Evolutionary conservation across 1,140 invertebrate species (phyloP), one percentile per base, ranked within the genome.

Genomic region (Agrilus planipennis): DNA sequence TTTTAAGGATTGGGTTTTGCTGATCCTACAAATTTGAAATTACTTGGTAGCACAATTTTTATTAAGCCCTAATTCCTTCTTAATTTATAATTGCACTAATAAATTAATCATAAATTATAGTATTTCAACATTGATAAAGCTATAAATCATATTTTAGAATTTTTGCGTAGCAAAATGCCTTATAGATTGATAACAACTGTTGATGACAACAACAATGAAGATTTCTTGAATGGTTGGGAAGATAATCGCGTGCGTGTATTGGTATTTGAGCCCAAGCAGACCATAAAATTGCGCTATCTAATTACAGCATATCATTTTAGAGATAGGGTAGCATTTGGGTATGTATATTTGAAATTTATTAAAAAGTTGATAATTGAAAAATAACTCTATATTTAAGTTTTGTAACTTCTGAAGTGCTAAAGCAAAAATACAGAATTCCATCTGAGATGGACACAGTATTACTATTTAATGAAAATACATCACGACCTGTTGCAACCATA

Each of bases 231-330:
- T 37, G 86, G 87, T 19, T 96, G 91, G 83, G 68, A 73, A 34
- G 91, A 96, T 64, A 96, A 96, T 63, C 75, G 78, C 61, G 85
- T 96, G 27, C 74, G 91, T 39, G 89, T 82, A 18, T 62, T 96
- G 22, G 81, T 96, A 49, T 89, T 95, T 62, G 84, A 88, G 50
- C 81, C 79, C 32, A 71, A 78, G 44, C 75, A 77, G 39, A 70
- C 73, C 3, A 75, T 87, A 5, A 73, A 87, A 23, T 67, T 94
- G 17, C 64, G 91, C 31, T 95, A 95, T 64, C 65, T 94, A 38
- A 70, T 92, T n/a, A 76, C 82, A 23, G 90, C 90, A 0, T 93
- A 82, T 63, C 78, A 82, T 58, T 89, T 87, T 55, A 68, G 81
- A 51, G 79, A 88, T 50, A 70, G 84, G 47, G 81, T 92, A 17